Conservation (phyloP, 2,888 invertebrate genomes). For the Caenorhabditis afra region DNA sequence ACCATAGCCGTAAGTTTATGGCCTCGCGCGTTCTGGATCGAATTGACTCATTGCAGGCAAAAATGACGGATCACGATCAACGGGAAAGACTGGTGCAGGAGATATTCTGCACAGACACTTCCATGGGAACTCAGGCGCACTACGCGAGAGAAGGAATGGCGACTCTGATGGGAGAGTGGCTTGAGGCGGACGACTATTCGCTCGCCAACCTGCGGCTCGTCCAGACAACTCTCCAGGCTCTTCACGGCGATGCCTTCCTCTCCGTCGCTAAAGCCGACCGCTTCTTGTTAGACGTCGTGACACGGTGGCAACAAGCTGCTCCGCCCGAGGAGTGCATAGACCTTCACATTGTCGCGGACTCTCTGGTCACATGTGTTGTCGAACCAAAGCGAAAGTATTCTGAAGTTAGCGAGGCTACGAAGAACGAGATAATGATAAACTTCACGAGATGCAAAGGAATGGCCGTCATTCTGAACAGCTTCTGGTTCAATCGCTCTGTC, state of each 20-base stretch:
- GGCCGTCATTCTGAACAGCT: slow-evolving; percentile 32
- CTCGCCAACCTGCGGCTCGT: slow-evolving; percentile 37
- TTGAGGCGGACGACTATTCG: slow-evolving; percentile 39
- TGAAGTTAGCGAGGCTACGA: slow-evolving; percentile 5
- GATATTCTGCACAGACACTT: slow-evolving; percentile 39
- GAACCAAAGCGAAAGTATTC: slow-evolving; percentile 15
- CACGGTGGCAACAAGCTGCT: slow-evolving; percentile 4
- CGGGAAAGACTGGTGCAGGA: slow-evolving; percentile 22
- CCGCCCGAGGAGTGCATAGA: slow-evolving; percentile 20
- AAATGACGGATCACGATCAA: slow-evolving; percentile 45
- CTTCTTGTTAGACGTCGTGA: slow-evolving; percentile 11
- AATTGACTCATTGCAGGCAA: slow-evolving; percentile 20
- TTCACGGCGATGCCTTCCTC: slow-evolving; percentile 44
- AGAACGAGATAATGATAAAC: slow-evolving; percentile 38
- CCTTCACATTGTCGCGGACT: slow-evolving; percentile 26
- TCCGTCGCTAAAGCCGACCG: slow-evolving; percentile 13
- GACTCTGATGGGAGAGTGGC: slow-evolving; percentile 45
- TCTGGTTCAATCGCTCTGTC: slow-evolving; percentile 56
- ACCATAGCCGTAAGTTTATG: slow-evolving; percentile 1
- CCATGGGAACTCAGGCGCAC: slow-evolving; percentile 17
- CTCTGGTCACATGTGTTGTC: slow-evolving; percentile 22
- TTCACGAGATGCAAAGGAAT: slow-evolving; percentile 32
- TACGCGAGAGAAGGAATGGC: slow-evolving; percentile 53
- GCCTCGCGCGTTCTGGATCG: neutral
- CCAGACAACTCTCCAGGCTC: slow-evolving; percentile 36